These are phyloP conservation scores for Penelope pileata DNA, from an alignment of 2,113 vertebrate genomes.

Conservation along the genomic window DNA sequence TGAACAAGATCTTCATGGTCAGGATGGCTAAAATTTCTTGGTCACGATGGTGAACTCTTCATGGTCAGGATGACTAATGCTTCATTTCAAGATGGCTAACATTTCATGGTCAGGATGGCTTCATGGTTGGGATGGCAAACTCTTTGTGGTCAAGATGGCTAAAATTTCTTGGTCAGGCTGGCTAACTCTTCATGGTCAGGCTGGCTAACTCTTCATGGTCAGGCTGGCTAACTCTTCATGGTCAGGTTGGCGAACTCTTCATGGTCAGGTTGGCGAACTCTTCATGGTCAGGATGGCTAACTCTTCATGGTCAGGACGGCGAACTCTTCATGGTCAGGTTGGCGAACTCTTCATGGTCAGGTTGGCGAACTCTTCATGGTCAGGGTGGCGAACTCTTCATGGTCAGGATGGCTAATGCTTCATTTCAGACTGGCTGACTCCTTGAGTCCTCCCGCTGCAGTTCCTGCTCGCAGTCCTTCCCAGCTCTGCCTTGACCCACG, in stretches of 20 bases:
- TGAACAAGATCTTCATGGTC: no score
- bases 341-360: not conserved
- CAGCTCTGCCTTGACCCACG: fast-evolving
- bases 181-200: no score
- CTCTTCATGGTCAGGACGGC: not conserved
- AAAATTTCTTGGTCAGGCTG: no score
- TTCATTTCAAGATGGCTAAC: not conserved
- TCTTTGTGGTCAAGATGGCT: no score
- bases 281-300: not conserved
- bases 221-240: not conserved
- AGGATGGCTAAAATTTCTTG: not conserved
- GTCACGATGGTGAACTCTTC: not conserved
- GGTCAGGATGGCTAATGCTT: not conserved
- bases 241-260: no score
- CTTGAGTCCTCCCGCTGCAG: fast-evolving
- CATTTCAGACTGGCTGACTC: not conserved
- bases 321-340: not conserved
- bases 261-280: no score
- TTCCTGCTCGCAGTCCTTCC: not conserved
- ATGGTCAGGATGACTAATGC: not conserved
- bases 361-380: not conserved
- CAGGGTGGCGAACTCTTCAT: not conserved
- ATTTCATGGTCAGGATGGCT: no score
- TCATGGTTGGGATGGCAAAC: no score
- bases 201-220: no score